Evolutionary conservation across 2,113 vertebrate species (phyloP), one percentile per base, ranked within the genome.

Genomic region (Accipiter cooperii): DNA sequence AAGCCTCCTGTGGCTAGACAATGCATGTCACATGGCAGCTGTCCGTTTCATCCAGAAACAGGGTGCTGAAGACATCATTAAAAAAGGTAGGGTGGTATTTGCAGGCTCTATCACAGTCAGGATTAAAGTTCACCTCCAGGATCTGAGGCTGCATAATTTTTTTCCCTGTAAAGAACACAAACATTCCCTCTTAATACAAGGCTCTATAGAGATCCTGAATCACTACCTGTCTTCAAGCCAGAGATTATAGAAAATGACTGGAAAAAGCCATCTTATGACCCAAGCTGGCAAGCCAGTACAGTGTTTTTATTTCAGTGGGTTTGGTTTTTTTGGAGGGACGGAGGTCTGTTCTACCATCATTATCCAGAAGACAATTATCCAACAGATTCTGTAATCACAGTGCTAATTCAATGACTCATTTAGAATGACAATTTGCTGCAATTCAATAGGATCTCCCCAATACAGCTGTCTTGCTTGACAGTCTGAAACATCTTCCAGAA

Each of bases 81-180:
- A 99, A 99, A 98, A 99, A 99, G 49, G 92, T 94, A 1, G 99
- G 99, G 94, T 99, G 99, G 97, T 99, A 99, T 54, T 96, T 96
- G 98, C 99, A 99, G 94, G 99, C 99, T n/a, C 99, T 97, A 21
- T 98, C 97, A 7, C 99, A 99, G 98, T 99, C 99, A 0, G 99
- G 99, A 93, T 99, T 99, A 77, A 99, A 99, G 96, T 99, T 99
- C 64, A 99, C 98, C 97, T 99, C 99, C 68, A 99, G 96, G 91
- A 99, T 99, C 97, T 99, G 99, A 38, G 99, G 99, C 95, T 98
- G 98, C 98, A 99, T 99, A 82, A 97, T 81, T 10, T 83, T 98
- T 55, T 98, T 98, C 70, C 99, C 99, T 99, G 97, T 47, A 44
- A 15, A 57, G 75, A 87, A 90, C 40, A 86, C n/a, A 87, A 34